Conservation (phyloP, 2,888 invertebrate genomes). For the Melipona beecheii region DNA sequence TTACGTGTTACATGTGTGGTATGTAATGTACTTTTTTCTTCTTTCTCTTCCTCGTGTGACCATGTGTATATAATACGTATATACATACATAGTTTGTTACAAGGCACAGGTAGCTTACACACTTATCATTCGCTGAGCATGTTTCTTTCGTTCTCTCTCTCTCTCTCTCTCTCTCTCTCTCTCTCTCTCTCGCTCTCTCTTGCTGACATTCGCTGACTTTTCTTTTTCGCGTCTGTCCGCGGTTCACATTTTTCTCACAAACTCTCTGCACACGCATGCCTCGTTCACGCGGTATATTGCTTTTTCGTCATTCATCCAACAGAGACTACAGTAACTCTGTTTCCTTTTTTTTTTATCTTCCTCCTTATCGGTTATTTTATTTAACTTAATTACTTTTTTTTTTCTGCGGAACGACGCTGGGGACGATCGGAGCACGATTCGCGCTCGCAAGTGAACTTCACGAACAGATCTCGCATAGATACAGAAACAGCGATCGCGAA, state of each 20-base stretch:
- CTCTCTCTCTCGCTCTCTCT: conserved; percentile 7
- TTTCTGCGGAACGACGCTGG: not conserved
- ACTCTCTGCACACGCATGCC: conserved; percentile 49
- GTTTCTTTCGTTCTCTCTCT: conserved; percentile 11
- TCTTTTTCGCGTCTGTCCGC: conserved; percentile 43
- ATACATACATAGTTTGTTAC: conserved; percentile 82
- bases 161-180: not conserved
- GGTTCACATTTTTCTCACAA: conserved; percentile 23
- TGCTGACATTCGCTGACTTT: conserved; percentile 1
- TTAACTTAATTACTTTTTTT: conserved; percentile 18
- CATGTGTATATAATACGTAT: conserved; percentile 66
- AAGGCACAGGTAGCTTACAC: conserved; percentile 84
- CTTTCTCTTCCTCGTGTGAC: conserved; percentile 44
- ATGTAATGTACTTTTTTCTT: conserved; percentile 45
- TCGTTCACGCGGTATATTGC: conserved; percentile 77
- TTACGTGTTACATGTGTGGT: conserved; percentile 58
- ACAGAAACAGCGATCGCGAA: not conserved
- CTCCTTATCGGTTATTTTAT: conserved; percentile 33
- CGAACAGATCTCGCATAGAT: not conserved
- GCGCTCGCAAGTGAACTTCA: not conserved
- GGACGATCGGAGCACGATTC: conserved; percentile 55
- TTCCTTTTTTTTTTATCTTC: conserved; percentile 7
- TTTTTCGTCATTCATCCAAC: conserved; percentile 78
- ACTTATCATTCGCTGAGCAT: conserved; percentile 74
- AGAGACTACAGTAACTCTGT: conserved; percentile 69